Evolutionary conservation across 2,797 vertebrate species (phyloP).

Genomic region (Octomys mimax): DNA sequence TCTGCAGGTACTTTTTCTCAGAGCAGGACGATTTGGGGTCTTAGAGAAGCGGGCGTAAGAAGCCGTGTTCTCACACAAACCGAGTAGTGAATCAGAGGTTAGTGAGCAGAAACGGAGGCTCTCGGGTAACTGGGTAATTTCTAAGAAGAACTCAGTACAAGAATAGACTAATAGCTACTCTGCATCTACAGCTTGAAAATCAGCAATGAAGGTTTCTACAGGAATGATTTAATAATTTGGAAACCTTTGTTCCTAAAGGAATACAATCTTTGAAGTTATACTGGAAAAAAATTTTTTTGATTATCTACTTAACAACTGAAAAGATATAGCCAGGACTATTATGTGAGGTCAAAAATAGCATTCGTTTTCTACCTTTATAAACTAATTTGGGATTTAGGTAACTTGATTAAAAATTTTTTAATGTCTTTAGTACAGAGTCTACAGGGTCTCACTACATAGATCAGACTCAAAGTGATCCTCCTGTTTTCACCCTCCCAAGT

Average conservation of each 20-base stretch:
- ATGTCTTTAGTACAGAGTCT: no score
- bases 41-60: not conserved
- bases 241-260: slow-evolving; percentile 30
- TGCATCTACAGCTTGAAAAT: not conserved
- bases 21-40: not conserved
- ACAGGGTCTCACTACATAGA: no score
- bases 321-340: not conserved
- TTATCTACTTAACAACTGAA: not conserved
- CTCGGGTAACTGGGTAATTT: not conserved
- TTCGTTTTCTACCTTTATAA: not conserved
- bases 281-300: not conserved
- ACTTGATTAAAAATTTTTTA: no score
- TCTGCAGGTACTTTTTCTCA: not conserved
- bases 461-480: no score
- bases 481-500: no score
- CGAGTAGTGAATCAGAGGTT: not conserved
- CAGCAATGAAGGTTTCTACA: not conserved
- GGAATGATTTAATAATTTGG: not conserved
- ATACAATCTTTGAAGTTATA: not conserved
- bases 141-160: not conserved
- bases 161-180: not conserved
- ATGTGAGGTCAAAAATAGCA: not conserved
- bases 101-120: slow-evolving; percentile 8
- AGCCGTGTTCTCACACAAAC: no score
- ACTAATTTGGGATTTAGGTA: not conserved